Conservation (phyloP, 2,797 vertebrate species). For the Fratercula arctica region DNA sequence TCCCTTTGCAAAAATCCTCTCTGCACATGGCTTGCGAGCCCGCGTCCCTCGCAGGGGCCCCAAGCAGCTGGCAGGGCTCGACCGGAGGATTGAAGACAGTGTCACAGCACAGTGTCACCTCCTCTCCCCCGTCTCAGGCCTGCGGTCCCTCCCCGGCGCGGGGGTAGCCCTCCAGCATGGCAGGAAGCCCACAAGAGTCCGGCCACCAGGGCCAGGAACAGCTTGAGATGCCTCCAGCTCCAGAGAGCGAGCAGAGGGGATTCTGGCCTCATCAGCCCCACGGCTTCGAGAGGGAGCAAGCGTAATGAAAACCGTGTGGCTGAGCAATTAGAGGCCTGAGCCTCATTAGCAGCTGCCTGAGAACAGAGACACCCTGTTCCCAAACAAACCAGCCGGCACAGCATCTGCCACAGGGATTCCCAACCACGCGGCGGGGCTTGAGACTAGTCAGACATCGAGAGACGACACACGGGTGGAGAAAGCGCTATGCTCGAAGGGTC, state of each 20-base stretch:
- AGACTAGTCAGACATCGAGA: background rate
- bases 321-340: background rate
- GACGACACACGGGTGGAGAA: background rate
- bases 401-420: background rate
- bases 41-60: background rate
- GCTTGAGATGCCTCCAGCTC: background rate
- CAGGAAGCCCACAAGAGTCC: background rate
- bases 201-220: fast-evolving
- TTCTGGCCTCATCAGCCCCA: background rate
- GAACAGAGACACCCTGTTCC: background rate
- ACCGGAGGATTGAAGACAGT: background rate
- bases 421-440: background rate
- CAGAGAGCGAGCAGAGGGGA: background rate
- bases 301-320: background rate
- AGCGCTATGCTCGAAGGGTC: fast-evolving
- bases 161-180: background rate
- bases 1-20: background rate
- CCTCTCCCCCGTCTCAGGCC: background rate
- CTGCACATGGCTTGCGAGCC: background rate
- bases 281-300: fast-evolving
- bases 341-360: background rate
- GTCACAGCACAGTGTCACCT: too few relatives aligned
- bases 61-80: background rate
- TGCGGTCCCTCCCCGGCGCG: fast-evolving
- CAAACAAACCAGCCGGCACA: background rate